Evolutionary conservation across 2,888 invertebrate species (phyloP).

Genomic region (Acleris cristana): DNA sequence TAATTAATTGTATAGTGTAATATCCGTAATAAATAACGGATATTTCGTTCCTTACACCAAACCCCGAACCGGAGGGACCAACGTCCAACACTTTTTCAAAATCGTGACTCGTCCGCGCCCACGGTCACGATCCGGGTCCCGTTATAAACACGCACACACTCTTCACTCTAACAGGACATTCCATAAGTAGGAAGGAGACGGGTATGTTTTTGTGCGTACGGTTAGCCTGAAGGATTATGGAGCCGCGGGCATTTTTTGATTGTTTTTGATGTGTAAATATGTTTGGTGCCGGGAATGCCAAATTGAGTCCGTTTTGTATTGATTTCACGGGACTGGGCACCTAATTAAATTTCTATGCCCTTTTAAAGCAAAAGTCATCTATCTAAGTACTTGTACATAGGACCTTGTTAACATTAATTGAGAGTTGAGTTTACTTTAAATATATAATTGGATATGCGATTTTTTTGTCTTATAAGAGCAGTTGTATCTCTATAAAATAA

Average conservation of each 20-base stretch:
- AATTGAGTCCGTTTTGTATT: too few relatives aligned
- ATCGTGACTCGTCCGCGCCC: conserved; percentile 77
- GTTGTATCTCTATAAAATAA: conserved; percentile 15
- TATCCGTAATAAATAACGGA: conserved; percentile 16
- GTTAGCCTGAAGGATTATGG: conserved; percentile 51
- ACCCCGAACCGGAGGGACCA: conserved; percentile 56
- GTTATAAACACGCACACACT: conserved; percentile 59
- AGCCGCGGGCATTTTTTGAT: conserved; percentile 44
- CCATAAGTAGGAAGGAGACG: conserved; percentile 55
- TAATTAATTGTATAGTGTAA: neutral
- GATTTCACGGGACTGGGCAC: too few relatives aligned
- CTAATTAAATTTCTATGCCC: too few relatives aligned
- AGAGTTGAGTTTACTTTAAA: conserved; percentile 32
- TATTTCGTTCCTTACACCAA: conserved; percentile 52
- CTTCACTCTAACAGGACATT: conserved; percentile 55
- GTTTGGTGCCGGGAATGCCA: conserved; percentile 39
- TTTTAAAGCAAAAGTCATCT: too few relatives aligned
- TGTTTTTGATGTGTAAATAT: conserved; percentile 58
- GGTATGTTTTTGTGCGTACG: conserved; percentile 46
- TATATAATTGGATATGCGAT: neutral
- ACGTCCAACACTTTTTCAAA: conserved; percentile 80
- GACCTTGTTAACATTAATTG: too few relatives aligned
- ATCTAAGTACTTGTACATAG: too few relatives aligned
- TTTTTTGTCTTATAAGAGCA: neutral
- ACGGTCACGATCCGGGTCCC: conserved; percentile 77